These are phyloP conservation scores for Cynaeus angustus DNA, from an alignment of 2,888 invertebrate species.

Conservation along the genomic window DNA sequence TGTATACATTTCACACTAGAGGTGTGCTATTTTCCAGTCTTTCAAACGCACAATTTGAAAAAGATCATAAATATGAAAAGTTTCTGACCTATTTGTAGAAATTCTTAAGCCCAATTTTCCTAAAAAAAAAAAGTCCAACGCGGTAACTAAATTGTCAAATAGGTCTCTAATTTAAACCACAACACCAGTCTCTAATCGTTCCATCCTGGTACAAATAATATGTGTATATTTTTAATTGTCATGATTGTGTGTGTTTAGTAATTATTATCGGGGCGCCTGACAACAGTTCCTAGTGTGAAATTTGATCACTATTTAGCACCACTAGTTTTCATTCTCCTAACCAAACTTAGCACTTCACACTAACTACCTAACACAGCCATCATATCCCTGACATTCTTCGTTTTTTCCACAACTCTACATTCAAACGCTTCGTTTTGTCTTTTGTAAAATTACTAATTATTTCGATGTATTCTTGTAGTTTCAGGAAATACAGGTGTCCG, in stretches of 20 bases:
- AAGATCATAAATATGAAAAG: too few species aligned
- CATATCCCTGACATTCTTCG: conserved; percentile 37
- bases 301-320: conserved; percentile 55
- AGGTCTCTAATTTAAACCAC: conserved; percentile 4
- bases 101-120: too few species aligned
- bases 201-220: conserved; percentile 20
- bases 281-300: conserved; percentile 53
- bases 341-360: conserved; percentile 49
- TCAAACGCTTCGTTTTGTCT: conserved; percentile 43
- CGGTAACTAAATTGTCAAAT: background rate
- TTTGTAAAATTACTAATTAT: conserved; percentile 37
- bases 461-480: conserved; percentile 32
- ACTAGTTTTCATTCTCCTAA: conserved; percentile 44
- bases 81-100: too few species aligned
- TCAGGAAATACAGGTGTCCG: conserved; percentile 45
- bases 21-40: too few species aligned
- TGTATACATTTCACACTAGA: too few species aligned
- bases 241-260: conserved; percentile 39
- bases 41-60: too few species aligned
- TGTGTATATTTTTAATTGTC: conserved; percentile 42
- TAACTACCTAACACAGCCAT: conserved; percentile 49
- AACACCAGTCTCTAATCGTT: conserved; percentile 21
- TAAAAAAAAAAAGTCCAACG: background rate
- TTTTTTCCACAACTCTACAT: background rate
- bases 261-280: conserved; percentile 53